Conservation (phyloP, 2,888 invertebrate species). For the Scaptomyza reducta region DNA sequence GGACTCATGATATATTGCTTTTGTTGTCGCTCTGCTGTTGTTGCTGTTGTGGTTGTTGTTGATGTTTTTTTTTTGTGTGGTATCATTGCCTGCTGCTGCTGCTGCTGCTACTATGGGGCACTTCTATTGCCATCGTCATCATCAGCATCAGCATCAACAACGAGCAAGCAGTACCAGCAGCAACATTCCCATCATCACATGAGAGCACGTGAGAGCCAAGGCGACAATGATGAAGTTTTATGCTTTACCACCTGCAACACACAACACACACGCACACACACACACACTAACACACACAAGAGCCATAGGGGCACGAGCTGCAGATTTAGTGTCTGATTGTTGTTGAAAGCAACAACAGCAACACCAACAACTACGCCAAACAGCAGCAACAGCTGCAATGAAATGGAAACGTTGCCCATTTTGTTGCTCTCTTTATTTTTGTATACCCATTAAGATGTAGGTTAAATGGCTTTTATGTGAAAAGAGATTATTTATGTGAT, state of each 20-base stretch:
- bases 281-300: conserved; percentile 7
- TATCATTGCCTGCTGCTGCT: conserved; percentile 57
- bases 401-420: conserved; percentile 71
- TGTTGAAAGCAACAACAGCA: conserved; percentile 38
- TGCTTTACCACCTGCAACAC: conserved; percentile 76
- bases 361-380: conserved; percentile 19
- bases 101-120: conserved; percentile 41
- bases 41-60: conserved; percentile 22
- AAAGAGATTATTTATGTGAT: neutral
- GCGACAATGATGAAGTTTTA: conserved; percentile 79
- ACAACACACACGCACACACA: conserved; percentile 16
- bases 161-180: no score
- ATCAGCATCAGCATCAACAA: conserved; percentile 34
- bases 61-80: conserved; percentile 70
- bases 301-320: conserved; percentile 7
- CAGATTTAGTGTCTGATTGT: conserved; percentile 47
- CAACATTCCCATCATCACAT: conserved; percentile 33
- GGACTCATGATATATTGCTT: conserved; percentile 77
- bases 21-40: conserved; percentile 48
- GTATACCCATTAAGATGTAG: neutral
- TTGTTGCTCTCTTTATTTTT: conserved; percentile 30
- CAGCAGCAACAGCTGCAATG: conserved; percentile 52
- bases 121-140: conserved; percentile 66
- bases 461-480: neutral
- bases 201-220: conserved; percentile 70